Percentiles rank a stretch among this genome's conserved stretches.
phyloP scores from a whole-genome alignment of 2,113 vertebrate species.

The Tupaia chinensis region DNA sequence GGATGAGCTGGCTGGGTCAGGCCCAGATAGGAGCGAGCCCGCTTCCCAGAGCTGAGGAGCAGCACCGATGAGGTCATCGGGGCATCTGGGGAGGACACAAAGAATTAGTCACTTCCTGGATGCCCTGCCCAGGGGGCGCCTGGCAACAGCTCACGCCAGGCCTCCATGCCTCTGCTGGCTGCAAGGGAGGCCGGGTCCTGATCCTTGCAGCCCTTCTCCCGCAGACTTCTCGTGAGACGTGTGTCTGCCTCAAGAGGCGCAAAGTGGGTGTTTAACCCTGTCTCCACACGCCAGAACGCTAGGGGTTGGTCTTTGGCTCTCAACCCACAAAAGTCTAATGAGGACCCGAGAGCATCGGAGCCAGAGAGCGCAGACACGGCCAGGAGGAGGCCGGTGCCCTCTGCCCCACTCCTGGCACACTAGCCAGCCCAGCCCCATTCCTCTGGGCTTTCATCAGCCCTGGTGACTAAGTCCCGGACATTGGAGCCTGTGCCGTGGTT shows the following conservation, averaged over 20 bases:
- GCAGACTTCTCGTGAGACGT: background rate
- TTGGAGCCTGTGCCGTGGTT: background rate
- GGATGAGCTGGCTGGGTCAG: background rate
- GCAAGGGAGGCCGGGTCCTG: background rate
- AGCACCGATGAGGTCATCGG: background rate
- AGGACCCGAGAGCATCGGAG: background rate
- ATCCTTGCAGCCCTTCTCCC: background rate
- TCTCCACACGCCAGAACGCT: background rate
- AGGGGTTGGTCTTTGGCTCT: background rate
- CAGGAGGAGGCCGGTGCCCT: background rate
- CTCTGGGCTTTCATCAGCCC: conserved; percentile 45
- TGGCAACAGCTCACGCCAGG: background rate
- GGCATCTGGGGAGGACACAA: background rate
- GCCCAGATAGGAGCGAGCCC: background rate
- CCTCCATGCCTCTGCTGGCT: background rate
- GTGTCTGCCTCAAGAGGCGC: fast-evolving
- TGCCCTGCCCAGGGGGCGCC: background rate
- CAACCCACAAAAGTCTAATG: background rate
- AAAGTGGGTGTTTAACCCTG: background rate
- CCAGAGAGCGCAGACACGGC: background rate
- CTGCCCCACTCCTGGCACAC: background rate
- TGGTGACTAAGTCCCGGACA: conserved; percentile 56
- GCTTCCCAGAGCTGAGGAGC: background rate
- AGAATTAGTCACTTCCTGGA: conserved; percentile 22
- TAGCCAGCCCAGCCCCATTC: conserved; percentile 62